A percentile compares a stretch with the other conserved stretches of the same genome.
Evolutionary conservation across 92 coral and sea anemone genomes (phyloP).

Genomic region (Siderastrea siderea): DNA sequence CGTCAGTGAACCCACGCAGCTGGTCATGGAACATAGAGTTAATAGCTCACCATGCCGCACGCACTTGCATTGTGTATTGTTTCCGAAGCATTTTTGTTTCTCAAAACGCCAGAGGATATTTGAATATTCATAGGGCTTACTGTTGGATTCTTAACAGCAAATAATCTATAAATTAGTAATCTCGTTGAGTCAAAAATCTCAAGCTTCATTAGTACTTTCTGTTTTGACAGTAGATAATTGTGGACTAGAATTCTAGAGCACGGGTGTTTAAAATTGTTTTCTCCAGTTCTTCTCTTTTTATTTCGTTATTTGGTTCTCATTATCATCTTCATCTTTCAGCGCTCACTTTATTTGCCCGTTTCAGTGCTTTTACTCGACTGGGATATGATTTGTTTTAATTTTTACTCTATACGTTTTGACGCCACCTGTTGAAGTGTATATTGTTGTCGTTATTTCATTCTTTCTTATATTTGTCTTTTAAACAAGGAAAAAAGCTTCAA

Average conservation of each 20-base stretch:
- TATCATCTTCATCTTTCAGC: too few relatives aligned
- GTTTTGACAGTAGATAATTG: background rate
- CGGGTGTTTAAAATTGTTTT: too few relatives aligned
- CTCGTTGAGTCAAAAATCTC: background rate
- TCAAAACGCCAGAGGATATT: constrained; percentile 6
- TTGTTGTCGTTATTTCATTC: background rate
- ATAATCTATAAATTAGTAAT: constrained; percentile 13
- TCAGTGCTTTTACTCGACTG: too few relatives aligned
- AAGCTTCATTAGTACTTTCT: background rate
- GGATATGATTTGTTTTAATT: background rate
- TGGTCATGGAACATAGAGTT: constrained; percentile 5
- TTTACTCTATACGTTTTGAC: too few relatives aligned
- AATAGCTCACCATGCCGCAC: constrained; percentile 3
- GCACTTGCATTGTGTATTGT: constrained; percentile 29
- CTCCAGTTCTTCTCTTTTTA: too few relatives aligned
- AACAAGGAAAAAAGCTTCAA: too few relatives aligned
- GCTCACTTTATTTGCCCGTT: too few relatives aligned
- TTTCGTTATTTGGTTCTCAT: too few relatives aligned
- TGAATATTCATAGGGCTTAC: constrained; percentile 35
- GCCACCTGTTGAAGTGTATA: constrained; percentile 3
- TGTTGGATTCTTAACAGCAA: background rate
- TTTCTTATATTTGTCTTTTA: too few relatives aligned
- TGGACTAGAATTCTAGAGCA: background rate
- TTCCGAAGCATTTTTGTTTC: constrained; percentile 1
- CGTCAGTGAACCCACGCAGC: background rate